Evolutionary conservation across 2,888 invertebrate genomes (phyloP), one percentile per base, ranked within the genome.

Genomic region (Scaptomyza parva): DNA sequence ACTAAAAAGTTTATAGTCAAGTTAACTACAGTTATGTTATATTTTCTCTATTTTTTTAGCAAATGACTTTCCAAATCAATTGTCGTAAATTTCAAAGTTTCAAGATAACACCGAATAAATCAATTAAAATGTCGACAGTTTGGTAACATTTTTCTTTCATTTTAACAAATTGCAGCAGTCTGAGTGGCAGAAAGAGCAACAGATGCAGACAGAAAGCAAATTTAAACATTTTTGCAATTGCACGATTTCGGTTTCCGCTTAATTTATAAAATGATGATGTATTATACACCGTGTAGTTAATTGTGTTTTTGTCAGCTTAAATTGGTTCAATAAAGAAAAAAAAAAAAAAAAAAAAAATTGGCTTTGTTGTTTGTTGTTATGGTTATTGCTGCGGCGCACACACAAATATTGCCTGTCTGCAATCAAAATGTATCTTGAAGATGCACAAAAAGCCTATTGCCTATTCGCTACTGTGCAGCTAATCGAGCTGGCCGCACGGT

Each of bases 101-200:
- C 48, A 50, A 77, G 65, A 70, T 41, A 47, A 37, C 51, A 64
- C 57, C 44, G 48, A 70, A 76, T 80, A 83, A 78, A 75, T 83
- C 84, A 83, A 81, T 86, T 81, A 77, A 81, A 70, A 39, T 68
- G 72, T 76, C 80, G 66, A 79, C 75, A 71, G 72, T 78, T 81
- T 74, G 72, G 70, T 70, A 77, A 70, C 70, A 6, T 59, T 54
- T 66, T 11, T 17, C 41, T 14, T 14, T 35, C 6, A 2, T 14
- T 35, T 6, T 48, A 47, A 18, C 47, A 12, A 24, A 59, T 47
- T 35, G 47, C 26, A 62, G 58, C 50, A 58, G 51, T 28, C 33
- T 44, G 59, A 44, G 20, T 43, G 41, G 45, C 24, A 40, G 30
- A 33, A 39, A 30, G 55, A 58, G 45, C 55, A 59, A 62, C 43